Evolutionary conservation across 2,797 vertebrate species (phyloP).

Genomic region (Coccyzus lansbergi): DNA sequence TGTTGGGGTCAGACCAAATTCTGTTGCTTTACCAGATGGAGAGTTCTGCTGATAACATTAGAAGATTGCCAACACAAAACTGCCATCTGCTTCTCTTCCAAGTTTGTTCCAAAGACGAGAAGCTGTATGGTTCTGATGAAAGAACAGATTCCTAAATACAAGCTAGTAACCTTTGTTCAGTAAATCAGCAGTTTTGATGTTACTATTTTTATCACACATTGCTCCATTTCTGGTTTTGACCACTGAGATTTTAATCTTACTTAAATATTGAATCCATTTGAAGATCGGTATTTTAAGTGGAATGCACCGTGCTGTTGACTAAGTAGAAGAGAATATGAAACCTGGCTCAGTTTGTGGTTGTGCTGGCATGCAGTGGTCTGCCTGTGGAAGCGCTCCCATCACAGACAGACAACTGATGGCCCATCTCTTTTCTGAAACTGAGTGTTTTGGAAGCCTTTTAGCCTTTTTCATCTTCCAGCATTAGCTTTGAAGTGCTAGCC

Average conservation of each 20-base stretch:
- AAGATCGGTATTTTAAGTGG: not conserved
- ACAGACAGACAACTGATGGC: not conserved
- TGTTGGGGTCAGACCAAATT: not conserved
- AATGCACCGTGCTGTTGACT: not conserved
- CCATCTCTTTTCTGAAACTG: not conserved
- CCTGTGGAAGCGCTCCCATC: not conserved
- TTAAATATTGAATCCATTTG: not conserved
- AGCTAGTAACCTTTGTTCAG: not conserved
- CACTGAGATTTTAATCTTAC: not conserved
- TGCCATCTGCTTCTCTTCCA: not conserved
- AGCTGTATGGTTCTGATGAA: not conserved
- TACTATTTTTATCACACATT: not conserved
- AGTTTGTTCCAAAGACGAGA: not conserved
- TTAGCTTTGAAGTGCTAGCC: not conserved
- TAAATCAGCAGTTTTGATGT: not conserved
- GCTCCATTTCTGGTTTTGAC: not conserved
- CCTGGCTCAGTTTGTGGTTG: not conserved
- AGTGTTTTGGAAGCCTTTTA: not conserved
- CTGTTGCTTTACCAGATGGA: not conserved
- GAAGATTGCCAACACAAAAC: not conserved
- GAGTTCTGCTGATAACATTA: not conserved
- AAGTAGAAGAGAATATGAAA: not conserved
- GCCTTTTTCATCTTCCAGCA: not conserved
- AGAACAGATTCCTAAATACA: not conserved
- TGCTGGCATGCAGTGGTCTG: not conserved